Evolutionary conservation across 35 echinoderm and acorn worm genomes (phyloP).

Genomic region (Ophiothrix spiculata): DNA sequence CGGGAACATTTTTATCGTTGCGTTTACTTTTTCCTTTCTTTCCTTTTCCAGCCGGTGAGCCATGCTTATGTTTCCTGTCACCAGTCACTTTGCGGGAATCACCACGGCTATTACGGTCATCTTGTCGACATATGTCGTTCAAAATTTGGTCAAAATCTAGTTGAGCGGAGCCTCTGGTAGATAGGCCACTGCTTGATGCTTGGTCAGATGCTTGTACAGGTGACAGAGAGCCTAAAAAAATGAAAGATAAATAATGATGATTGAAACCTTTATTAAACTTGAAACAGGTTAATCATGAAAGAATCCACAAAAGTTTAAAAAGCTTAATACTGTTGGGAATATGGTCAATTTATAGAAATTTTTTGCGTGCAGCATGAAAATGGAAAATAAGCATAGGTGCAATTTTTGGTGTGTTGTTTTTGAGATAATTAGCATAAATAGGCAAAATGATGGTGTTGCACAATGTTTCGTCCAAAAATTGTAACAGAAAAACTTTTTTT

Average conservation of each 20-base stretch:
- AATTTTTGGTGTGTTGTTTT: no score
- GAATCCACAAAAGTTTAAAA: no score
- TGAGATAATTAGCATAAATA: no score
- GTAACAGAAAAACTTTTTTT: no score
- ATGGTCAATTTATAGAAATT: no score
- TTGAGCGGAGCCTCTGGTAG: background rate
- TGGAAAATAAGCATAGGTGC: no score
- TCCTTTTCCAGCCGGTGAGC: background rate
- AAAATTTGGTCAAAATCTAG: slow-evolving; percentile 6
- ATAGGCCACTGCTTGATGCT: background rate
- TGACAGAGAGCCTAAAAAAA: background rate
- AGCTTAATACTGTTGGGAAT: no score
- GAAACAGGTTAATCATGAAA: no score
- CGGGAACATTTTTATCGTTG: background rate
- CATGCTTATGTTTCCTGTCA: background rate
- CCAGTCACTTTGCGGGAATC: background rate
- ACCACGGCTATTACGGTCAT: background rate
- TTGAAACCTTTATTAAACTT: background rate
- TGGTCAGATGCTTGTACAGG: background rate
- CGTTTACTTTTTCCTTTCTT: slow-evolving; percentile 4
- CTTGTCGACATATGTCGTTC: background rate
- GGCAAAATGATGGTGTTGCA: no score
- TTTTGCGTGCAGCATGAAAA: no score
- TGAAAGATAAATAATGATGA: background rate
- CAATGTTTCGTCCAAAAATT: no score